Conservation (phyloP, 2,888 invertebrate species). For the Limnephilus lunatus region DNA sequence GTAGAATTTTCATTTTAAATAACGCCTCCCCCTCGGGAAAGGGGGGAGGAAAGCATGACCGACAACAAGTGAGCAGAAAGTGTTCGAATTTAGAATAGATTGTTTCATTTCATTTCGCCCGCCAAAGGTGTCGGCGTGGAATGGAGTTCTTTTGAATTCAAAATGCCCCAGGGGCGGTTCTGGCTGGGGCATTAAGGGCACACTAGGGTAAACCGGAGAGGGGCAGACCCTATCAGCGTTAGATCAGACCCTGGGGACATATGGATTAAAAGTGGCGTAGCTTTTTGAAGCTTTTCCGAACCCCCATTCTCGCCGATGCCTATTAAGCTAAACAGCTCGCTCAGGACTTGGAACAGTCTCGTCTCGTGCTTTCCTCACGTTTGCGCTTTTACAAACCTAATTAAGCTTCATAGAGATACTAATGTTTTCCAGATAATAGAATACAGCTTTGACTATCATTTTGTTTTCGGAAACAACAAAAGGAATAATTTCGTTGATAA, state of each 20-base stretch:
- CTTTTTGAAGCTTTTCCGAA: slow-evolving; percentile 63
- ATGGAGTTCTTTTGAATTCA: slow-evolving; percentile 66
- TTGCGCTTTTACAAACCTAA: slow-evolving; percentile 66
- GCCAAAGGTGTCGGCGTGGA: slow-evolving; percentile 66
- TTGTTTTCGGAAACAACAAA: not conserved
- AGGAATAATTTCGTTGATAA: not conserved
- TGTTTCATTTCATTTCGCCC: slow-evolving; percentile 66
- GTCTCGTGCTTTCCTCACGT: slow-evolving; percentile 65
- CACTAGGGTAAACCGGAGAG: slow-evolving; percentile 60
- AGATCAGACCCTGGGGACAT: slow-evolving; percentile 67
- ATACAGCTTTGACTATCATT: not conserved
- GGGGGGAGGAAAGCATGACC: slow-evolving; percentile 50
- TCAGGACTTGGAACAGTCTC: slow-evolving; percentile 66
- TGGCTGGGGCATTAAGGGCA: slow-evolving; percentile 62
- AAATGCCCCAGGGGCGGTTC: slow-evolving; percentile 64
- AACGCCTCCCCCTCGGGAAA: not conserved
- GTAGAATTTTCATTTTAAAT: not conserved
- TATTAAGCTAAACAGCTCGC: slow-evolving; percentile 68
- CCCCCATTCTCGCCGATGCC: slow-evolving; percentile 61
- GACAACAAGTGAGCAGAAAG: slow-evolving; percentile 62
- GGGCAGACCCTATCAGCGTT: slow-evolving; percentile 66
- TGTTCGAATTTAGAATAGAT: slow-evolving; percentile 66
- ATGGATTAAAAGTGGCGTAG: slow-evolving; percentile 67
- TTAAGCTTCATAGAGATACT: not conserved
- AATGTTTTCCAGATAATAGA: not conserved